Conservation (phyloP, 2,888 invertebrate genomes). For the Marasmarcha lunaedactyla region DNA sequence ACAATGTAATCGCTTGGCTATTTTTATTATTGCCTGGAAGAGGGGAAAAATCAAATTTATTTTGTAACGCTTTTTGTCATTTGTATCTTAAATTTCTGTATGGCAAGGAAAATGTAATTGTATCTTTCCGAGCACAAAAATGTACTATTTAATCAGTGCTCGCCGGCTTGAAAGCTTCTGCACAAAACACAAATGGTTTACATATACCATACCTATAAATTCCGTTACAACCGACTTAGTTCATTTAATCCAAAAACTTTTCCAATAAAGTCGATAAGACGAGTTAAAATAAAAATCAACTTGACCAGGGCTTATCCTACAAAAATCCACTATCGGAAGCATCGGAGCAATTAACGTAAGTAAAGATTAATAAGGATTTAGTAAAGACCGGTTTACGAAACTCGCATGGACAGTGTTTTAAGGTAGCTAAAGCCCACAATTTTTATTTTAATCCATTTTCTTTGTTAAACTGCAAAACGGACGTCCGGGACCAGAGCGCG, state of each 20-base stretch:
- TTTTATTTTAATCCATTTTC: constrained; percentile 4
- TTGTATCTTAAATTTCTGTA: too few relatives aligned
- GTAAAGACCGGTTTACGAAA: neutral
- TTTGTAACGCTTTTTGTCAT: too few relatives aligned
- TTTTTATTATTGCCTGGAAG: too few relatives aligned
- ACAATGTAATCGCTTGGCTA: too few relatives aligned
- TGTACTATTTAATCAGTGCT: too few relatives aligned
- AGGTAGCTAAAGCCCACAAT: constrained; percentile 9
- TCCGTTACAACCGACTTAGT: too few relatives aligned
- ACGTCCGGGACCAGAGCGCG: constrained; percentile 23
- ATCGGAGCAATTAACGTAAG: constrained; percentile 1
- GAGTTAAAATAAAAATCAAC: constrained; percentile 1
- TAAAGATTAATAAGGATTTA: constrained; percentile 2
- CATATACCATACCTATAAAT: too few relatives aligned
- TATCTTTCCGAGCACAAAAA: too few relatives aligned
- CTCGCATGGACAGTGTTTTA: constrained; percentile 7
- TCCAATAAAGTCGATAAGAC: neutral
- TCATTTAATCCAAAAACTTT: neutral
- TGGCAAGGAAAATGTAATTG: too few relatives aligned
- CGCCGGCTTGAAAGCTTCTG: too few relatives aligned
- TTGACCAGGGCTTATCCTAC: neutral
- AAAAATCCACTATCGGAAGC: neutral
- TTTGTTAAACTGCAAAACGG: constrained; percentile 13
- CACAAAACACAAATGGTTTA: too few relatives aligned
- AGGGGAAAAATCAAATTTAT: too few relatives aligned